Conservation (phyloP, 2,888 invertebrate species). For the Cordylochernes scorpioides region DNA sequence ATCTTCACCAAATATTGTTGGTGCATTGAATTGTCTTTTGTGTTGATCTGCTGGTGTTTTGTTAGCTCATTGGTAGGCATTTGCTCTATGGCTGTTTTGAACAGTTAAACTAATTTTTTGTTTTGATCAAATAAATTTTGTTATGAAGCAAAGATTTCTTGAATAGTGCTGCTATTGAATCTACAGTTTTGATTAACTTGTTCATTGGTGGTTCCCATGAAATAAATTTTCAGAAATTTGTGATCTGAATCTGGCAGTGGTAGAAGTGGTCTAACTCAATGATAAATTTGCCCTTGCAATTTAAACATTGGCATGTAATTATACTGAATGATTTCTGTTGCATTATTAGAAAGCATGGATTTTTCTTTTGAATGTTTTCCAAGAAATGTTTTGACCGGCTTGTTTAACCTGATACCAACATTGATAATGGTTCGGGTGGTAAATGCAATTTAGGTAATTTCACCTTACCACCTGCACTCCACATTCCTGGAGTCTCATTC, state of each 20-base stretch:
- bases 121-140: too few relatives aligned
- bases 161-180: too few relatives aligned
- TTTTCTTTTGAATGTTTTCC: conserved; percentile 4
- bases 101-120: too few relatives aligned
- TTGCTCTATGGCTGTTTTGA: neutral
- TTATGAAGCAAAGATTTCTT: too few relatives aligned
- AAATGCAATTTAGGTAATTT: conserved; percentile 1
- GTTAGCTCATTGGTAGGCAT: neutral
- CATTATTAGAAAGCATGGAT: conserved; percentile 10
- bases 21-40: conserved; percentile 11
- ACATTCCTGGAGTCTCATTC: conserved; percentile 2
- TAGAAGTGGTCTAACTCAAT: conserved; percentile 16
- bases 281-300: conserved; percentile 18
- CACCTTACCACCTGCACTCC: conserved; percentile 3
- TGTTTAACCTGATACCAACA: conserved; percentile 1
- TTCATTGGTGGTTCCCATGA: conserved; percentile 1
- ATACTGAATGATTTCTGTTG: conserved; percentile 1
- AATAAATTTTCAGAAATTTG: too few relatives aligned
- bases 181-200: neutral
- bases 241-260: conserved; percentile 15
- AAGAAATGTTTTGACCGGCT: conserved; percentile 2
- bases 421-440: conserved; percentile 3
- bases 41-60: neutral
- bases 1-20: too few relatives aligned
- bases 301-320: conserved; percentile 9